A percentile compares a stretch with the other conserved stretches of the same genome.
Conservation (phyloP, 2,113 vertebrate species). For the Triplophysa dalaica region DNA sequence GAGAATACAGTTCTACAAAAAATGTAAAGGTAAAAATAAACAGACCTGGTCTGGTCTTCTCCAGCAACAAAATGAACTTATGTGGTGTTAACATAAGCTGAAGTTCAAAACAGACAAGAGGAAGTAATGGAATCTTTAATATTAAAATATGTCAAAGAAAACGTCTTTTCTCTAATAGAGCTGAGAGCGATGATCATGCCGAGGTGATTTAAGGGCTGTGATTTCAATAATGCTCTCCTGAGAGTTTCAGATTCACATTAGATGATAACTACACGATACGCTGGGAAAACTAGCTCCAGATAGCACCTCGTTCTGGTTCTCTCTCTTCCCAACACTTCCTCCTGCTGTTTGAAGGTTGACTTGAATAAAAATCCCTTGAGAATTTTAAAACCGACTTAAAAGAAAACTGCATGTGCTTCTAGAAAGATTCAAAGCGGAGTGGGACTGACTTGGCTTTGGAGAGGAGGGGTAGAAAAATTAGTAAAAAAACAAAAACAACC, state of each 20-base stretch:
- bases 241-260: conserved; percentile 4
- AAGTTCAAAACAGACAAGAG: background rate
- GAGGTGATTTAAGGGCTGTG: conserved; percentile 1
- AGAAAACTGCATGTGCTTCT: conserved; percentile 8
- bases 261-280: background rate
- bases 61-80: background rate
- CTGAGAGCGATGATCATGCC: conserved; percentile 10
- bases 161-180: background rate
- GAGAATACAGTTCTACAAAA: conserved; percentile 13
- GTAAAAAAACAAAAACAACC: conserved; percentile 43
- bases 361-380: background rate
- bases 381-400: background rate
- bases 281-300: background rate
- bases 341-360: background rate
- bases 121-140: background rate
- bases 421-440: background rate
- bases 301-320: background rate
- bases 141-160: no score
- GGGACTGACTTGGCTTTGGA: conserved; percentile 1
- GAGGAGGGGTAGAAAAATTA: background rate
- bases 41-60: background rate
- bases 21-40: conserved; percentile 4
- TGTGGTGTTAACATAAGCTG: background rate
- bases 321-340: background rate
- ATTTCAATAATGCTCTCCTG: conserved; percentile 32